Evolutionary conservation across 2,888 invertebrate genomes (phyloP).

Genomic region (Sepiola atlantica): DNA sequence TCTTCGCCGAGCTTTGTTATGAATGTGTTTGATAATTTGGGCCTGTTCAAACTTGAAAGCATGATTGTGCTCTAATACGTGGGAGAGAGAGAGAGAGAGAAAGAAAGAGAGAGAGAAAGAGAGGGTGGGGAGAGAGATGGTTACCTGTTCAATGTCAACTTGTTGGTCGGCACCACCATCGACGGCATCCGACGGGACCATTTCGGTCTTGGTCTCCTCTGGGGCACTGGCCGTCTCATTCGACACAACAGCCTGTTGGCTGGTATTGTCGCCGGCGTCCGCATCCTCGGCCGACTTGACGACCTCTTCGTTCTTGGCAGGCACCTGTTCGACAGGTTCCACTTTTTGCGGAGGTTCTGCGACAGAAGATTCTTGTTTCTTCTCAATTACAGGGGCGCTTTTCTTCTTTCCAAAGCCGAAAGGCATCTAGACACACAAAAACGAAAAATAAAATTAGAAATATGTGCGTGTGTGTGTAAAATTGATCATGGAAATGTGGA

Average conservation of each 20-base stretch:
- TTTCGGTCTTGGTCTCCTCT: background rate
- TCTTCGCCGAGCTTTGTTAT: too few species aligned
- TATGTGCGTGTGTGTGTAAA: background rate
- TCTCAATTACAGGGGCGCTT: background rate
- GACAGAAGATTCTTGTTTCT: background rate
- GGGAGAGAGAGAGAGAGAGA: background rate
- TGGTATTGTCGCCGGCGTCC: background rate
- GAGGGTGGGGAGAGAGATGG: background rate
- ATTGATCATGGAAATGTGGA: too few species aligned
- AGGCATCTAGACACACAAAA: background rate
- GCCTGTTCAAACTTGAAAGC: too few species aligned
- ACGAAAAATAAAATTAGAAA: background rate
- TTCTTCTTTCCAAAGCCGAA: conserved; percentile 6
- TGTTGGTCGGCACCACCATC: background rate
- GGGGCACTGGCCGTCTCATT: background rate
- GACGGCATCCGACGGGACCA: background rate
- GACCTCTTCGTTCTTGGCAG: background rate
- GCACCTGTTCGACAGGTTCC: background rate
- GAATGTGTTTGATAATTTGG: too few species aligned
- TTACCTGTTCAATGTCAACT: background rate
- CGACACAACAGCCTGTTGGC: background rate
- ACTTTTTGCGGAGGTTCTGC: background rate
- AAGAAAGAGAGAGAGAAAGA: background rate
- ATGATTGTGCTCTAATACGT: too few species aligned
- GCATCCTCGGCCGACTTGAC: background rate